Evolutionary conservation across 2,113 vertebrate genomes (phyloP), one percentile per base, ranked within the genome.

Genomic region (Salminus brasiliensis): DNA sequence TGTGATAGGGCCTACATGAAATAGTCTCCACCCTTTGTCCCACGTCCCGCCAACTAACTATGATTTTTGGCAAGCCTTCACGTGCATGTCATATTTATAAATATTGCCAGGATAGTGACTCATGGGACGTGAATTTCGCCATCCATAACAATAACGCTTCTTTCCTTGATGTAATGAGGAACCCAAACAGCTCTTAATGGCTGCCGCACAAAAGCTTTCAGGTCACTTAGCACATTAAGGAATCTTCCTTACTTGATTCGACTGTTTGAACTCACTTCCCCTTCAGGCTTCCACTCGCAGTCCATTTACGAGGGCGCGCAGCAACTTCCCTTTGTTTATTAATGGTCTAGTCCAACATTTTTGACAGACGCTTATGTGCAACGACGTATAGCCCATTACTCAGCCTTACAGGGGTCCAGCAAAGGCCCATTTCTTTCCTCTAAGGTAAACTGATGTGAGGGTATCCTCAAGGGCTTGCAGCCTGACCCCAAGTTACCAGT

Each of bases 211-310:
- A 29, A 29, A 60, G 57, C 25, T 49, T 72, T 29, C 27, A 39
- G 57, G 68, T 79, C 68, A 72, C 47, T 79, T 72, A 72, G 68
- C 68, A 52, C 76, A 72, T 59, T 63, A 39, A 71, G 57, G 52
- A 52, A 79, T 72, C 76, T 62, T 79, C 68, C 76, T 79, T 79
- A 79, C 71, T 79, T 72, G 68, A 72, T 70, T 65, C 27, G 68
- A 79, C 62, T 63, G 68, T 79, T 72, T 72, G 25, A 79, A 72
- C 76, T 71, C 4, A 78, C 76, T 79, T 79, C 76, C 76, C 23
- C 59, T 36, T 72, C 43, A 72, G 27, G 72, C 76, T 79, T 79
- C 76, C 68, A 72, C 68, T 63, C 45, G 43, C 27, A 25, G 76
- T 62, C 55, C 68, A 36, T 79, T 63, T 72, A 63, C 32, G 62